Evolutionary conservation across 2,888 invertebrate species (phyloP), one percentile per base, ranked within the genome.

Genomic region (Xylophagus ater): DNA sequence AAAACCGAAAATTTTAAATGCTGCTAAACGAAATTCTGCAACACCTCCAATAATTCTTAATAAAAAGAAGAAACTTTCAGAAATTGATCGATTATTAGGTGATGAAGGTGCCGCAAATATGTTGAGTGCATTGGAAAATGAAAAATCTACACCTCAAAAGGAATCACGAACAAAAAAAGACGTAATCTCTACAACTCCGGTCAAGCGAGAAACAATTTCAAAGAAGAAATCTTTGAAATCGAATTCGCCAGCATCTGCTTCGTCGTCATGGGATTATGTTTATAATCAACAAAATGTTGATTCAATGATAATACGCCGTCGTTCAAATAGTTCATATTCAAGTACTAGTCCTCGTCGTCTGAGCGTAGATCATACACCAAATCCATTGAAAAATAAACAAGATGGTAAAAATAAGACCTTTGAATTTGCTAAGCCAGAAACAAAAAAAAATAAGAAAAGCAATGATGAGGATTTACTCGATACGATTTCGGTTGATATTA

Each of bases 31-130:
- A 34, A 24, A 37, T 37, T 8, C 35, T 4, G 24, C 14, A 8
- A 40, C 40, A 6, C 29, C 45, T 1, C 20, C 45, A n/a, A 34
- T 43, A 0, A 45, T 48, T 28, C 41, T 43, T 41, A 57, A 55
- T 33, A 74, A 74, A 53, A 71, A 73, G 46, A 73, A 70, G 49
- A 69, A 72, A 44, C 62, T 74, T 40, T 71, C 76, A 14, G 88
- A 88, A 66, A 71, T 88, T 37, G 85, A 86, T 53, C 76, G 70
- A 43, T 60, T 88, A 35, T 65, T 88, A 43, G 82, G 81, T 65
- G 88, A 88, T 57, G 88, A 88, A 57, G 87, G 88, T 2, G 86
- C 87, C 3, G 80, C 84, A 2, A 87, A 87, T 60, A 81, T 88
- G 76, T 68, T 88, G 28, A 84, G 83, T 54, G 80, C 84, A 15